Evolutionary conservation across 2,797 vertebrate species (phyloP).

Genomic region (Percopsis omiscomaycus): DNA sequence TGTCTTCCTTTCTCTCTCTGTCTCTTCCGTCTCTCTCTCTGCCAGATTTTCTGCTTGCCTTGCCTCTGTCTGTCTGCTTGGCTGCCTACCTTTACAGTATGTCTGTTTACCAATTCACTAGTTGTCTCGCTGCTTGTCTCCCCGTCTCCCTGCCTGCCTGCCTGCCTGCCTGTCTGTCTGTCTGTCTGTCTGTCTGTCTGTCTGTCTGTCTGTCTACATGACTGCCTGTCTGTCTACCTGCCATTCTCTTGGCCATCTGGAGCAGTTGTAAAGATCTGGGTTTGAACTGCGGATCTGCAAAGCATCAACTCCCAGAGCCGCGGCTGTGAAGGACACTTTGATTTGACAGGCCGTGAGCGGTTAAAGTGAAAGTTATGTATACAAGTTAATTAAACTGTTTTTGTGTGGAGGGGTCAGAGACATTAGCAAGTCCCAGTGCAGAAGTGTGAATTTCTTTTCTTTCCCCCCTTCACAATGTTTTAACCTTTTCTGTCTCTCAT

Average conservation of each 20-base stretch:
- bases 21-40: too few relatives aligned
- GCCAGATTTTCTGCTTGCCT: constrained; percentile 7
- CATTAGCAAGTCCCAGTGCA: constrained; percentile 88
- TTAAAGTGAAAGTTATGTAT: constrained; percentile 85
- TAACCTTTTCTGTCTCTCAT: constrained; percentile 82
- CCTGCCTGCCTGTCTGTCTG: constrained; percentile 48
- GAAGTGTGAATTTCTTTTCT: constrained; percentile 80
- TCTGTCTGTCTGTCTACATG: constrained; percentile 36
- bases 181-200: constrained; percentile 17
- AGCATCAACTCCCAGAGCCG: constrained; percentile 83
- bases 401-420: constrained; percentile 88
- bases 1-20: neutral
- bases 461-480: constrained; percentile 72
- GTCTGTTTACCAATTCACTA: neutral
- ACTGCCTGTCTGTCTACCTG: constrained; percentile 44
- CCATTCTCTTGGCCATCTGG: constrained; percentile 66
- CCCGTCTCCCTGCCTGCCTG: constrained; percentile 7
- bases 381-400: constrained; percentile 92
- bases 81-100: too few relatives aligned
- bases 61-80: neutral
- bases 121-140: neutral
- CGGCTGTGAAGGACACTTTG: constrained; percentile 87
- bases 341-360: constrained; percentile 85
- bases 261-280: constrained; percentile 63
- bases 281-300: constrained; percentile 82